Conservation (phyloP, 2,113 vertebrate genomes). For the Oenanthe melanoleuca region DNA sequence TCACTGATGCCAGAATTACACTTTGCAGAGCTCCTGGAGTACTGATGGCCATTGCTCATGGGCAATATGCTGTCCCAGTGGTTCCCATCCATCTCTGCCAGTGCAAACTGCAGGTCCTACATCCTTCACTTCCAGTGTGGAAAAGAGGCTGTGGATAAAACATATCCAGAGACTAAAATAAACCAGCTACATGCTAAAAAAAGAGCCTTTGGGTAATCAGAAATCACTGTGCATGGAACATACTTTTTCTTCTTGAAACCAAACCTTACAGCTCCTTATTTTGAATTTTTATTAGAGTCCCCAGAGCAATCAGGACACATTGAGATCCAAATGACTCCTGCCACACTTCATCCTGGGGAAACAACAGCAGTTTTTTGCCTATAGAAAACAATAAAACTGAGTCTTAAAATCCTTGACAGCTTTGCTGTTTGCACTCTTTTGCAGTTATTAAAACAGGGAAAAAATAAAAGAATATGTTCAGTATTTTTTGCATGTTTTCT, state of each 20-base stretch:
- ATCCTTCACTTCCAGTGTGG: background rate
- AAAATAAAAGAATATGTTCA: background rate
- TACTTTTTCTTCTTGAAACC: background rate
- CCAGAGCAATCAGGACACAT: slow-evolving; percentile 16
- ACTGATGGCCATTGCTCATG: background rate
- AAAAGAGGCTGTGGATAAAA: background rate
- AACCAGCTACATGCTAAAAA: slow-evolving; percentile 10
- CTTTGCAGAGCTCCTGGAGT: background rate
- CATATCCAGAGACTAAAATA: slow-evolving; percentile 13
- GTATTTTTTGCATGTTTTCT: background rate
- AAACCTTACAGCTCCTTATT: slow-evolving; percentile 24
- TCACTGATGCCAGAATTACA: background rate
- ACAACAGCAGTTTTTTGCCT: background rate
- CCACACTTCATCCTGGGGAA: slow-evolving; percentile 43
- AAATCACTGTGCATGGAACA: slow-evolving; percentile 17
- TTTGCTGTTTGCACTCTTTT: background rate
- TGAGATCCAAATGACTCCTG: background rate
- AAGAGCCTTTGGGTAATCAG: slow-evolving; percentile 37
- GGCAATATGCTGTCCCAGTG: background rate
- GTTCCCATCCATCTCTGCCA: background rate
- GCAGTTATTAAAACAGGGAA: background rate
- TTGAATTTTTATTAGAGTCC: slow-evolving; percentile 42
- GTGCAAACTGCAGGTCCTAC: background rate
- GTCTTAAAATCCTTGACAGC: slow-evolving; percentile 3
- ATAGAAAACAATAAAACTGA: slow-evolving; percentile 5